phyloP scores from a whole-genome alignment of 2,888 invertebrate species.

The Perizoma flavofasciatum region DNA sequence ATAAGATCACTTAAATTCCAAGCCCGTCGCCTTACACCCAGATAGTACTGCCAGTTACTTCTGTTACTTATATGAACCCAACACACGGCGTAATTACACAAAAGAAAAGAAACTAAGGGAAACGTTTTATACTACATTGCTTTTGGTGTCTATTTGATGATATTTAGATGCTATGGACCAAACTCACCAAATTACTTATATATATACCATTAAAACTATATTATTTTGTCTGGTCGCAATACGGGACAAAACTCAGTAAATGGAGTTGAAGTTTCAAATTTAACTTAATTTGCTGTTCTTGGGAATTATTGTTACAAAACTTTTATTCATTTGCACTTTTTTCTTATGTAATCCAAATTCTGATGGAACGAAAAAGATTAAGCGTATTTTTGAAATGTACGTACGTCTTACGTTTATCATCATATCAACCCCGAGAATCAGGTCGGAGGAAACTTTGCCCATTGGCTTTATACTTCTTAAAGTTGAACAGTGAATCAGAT shows the following conservation, averaged over 20 bases:
- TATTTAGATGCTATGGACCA: slow-evolving; percentile 52
- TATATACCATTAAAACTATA: slow-evolving; percentile 46
- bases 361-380: slow-evolving; percentile 16
- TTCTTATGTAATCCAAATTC: slow-evolving; percentile 40
- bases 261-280: slow-evolving; percentile 4
- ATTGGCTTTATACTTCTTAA: slow-evolving; percentile 64
- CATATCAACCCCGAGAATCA: slow-evolving; percentile 52
- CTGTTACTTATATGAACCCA: slow-evolving; percentile 68
- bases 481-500: slow-evolving; percentile 64
- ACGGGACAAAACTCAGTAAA: slow-evolving; percentile 16
- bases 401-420: slow-evolving; percentile 25
- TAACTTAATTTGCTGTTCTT: background rate
- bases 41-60: slow-evolving; percentile 71
- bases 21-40: slow-evolving; percentile 68
- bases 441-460: slow-evolving; percentile 60
- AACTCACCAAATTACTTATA: slow-evolving; percentile 52
- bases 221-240: slow-evolving; percentile 51
- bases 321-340: no score
- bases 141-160: slow-evolving; percentile 54
- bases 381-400: slow-evolving; percentile 25
- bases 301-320: slow-evolving; percentile 13
- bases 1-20: slow-evolving; percentile 81
- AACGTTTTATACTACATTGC: slow-evolving; percentile 59
- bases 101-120: slow-evolving; percentile 68
- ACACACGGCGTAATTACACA: slow-evolving; percentile 74